phyloP scores from a whole-genome alignment of 2,113 vertebrate species.

The mouse (Mus musculus) region GRCm39 chrX:47477001-47477500 shows the following conservation, averaged over 20 bases:
- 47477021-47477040: not conserved
- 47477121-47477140: not conserved
- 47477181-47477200: not conserved
- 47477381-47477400: no score
- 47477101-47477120: not conserved
- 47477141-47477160: not conserved
- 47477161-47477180: not conserved
- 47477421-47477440: no score
- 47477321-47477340: no score
- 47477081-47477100: constrained; percentile 6
- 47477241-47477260: not conserved
- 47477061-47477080: not conserved
- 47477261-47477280: not conserved
- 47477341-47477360: no score
- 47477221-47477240: not conserved
- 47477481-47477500: no score
- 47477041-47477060: not conserved
- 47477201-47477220: constrained; percentile 2
- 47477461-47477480: no score
- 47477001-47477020: not conserved
- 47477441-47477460: no score
- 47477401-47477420: no score
- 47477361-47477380: no score
- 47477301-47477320: not conserved
- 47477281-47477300: constrained; percentile 3